Evolutionary conservation across 2,888 invertebrate species (phyloP), one percentile per base, ranked within the genome.

Genomic region (Heteropelma amictum): DNA sequence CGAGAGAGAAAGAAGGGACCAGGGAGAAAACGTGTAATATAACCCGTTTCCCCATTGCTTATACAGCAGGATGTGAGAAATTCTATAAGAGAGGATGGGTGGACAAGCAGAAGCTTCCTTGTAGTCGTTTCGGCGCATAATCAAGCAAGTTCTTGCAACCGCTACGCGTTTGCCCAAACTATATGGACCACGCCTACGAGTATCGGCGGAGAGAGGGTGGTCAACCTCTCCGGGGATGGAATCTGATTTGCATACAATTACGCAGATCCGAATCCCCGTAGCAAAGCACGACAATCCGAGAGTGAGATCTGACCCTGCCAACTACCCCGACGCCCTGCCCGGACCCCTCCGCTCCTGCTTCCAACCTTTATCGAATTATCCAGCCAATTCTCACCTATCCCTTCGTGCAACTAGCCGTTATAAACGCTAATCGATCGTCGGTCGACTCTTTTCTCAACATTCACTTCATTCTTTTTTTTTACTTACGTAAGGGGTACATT

Each of bases 331-430:
- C n/a, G n/a, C n/a, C n/a, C n/a, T n/a, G n/a, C n/a, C n/a, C n/a
- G n/a, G n/a, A n/a, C n/a, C n/a, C n/a, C n/a, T n/a, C n/a, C n/a
- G n/a, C 23, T 49, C 60, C 45, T 30, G 56, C 45, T 21, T 26
- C 63, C 65, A 14, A 53, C 60, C 45, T 28, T 80, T 79, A 81
- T 77, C 77, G 60, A 77, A 80, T 81, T 81, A 81, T 26, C 63
- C 60, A 30, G 63, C 53, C 74, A 76, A 77, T 81, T 82, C 79
- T 58, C 73, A 74, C 70, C 72, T 74, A 77, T 75, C 77, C 51
- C 51, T 51, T 51, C 45, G 51, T 68, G 19, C 63, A 8, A 67
- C 54, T 56, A 42, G 17, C 17, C 42, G 49, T 60, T 42, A 72
- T 75, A 65, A 69, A 70, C 61, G 38, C 56, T 14, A 40, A n/a